phyloP scores from a whole-genome alignment of 2,113 vertebrate species.

The Actenoides hombroni region DNA sequence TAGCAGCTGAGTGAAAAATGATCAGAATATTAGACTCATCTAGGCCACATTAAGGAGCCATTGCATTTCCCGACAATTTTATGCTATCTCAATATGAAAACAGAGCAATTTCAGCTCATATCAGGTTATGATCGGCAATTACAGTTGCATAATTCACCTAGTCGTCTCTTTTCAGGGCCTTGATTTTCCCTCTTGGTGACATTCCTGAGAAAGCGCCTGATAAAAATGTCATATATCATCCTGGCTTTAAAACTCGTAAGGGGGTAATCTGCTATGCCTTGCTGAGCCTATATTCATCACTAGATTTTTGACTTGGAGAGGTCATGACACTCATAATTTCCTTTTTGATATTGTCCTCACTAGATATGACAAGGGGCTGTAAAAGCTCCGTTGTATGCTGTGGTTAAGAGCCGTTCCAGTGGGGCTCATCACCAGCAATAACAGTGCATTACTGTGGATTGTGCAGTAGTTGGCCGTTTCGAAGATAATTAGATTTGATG shows the following conservation, averaged over 20 bases:
- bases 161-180: slow-evolving; percentile 82
- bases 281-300: slow-evolving; percentile 82
- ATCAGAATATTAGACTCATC: slow-evolving; percentile 98
- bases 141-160: slow-evolving; percentile 89
- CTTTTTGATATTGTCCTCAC: slow-evolving; percentile 80
- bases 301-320: slow-evolving; percentile 76
- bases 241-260: slow-evolving; percentile 80
- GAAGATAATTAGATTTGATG: slow-evolving; percentile 91
- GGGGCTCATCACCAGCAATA: slow-evolving; percentile 79
- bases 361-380: slow-evolving; percentile 79
- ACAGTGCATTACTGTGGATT: slow-evolving; percentile 73
- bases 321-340: slow-evolving; percentile 83
- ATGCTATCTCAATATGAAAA: slow-evolving; percentile 90
- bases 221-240: slow-evolving; percentile 94
- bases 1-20: slow-evolving; percentile 94
- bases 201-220: slow-evolving; percentile 87
- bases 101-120: slow-evolving; percentile 83
- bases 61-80: slow-evolving; percentile 89
- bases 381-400: slow-evolving; percentile 70
- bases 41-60: slow-evolving; percentile 85
- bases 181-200: slow-evolving; percentile 89
- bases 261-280: slow-evolving; percentile 83
- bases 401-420: slow-evolving; percentile 72
- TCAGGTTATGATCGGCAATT: slow-evolving; percentile 92
- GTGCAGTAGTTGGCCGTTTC: slow-evolving; percentile 75